These are phyloP conservation scores for Alca torda DNA, from an alignment of 2,797 vertebrate genomes.

Conservation along the genomic window DNA sequence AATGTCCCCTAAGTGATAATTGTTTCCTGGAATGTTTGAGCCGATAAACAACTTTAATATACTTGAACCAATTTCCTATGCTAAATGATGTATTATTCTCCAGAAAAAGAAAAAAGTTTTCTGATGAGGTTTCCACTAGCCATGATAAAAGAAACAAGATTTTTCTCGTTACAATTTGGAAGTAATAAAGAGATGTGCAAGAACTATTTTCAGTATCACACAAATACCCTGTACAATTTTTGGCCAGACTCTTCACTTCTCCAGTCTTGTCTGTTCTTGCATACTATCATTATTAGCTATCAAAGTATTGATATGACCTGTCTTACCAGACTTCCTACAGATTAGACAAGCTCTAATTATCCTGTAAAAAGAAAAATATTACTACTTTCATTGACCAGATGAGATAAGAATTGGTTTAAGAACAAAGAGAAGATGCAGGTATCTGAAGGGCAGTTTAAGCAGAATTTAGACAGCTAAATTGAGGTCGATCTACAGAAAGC, in stretches of 20 bases:
- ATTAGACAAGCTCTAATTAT: not conserved
- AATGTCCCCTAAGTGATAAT: not conserved
- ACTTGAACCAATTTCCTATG: not conserved
- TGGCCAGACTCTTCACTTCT: not conserved
- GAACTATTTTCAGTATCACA: not conserved
- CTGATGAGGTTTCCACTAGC: not conserved
- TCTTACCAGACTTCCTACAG: not conserved
- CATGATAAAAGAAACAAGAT: not conserved
- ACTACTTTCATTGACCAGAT: not conserved
- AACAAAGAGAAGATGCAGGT: not conserved
- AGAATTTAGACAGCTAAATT: not conserved
- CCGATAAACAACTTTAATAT: not conserved
- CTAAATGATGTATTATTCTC: not conserved
- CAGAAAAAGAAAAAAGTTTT: not conserved
- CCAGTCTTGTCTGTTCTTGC: not conserved
- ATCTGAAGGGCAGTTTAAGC: not conserved
- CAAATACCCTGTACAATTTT: not conserved
- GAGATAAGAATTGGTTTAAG: not conserved
- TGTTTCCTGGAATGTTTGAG: not conserved
- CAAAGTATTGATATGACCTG: not conserved
- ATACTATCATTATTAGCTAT: not conserved
- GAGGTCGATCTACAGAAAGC: not conserved
- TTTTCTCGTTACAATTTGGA: not conserved
- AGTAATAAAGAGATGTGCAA: not conserved
- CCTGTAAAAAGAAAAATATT: not conserved